Percentiles rank a stretch among this genome's conserved stretches.
phyloP scores from a whole-genome alignment of 2,888 invertebrate species.

The Acanthosepion lycidas region DNA sequence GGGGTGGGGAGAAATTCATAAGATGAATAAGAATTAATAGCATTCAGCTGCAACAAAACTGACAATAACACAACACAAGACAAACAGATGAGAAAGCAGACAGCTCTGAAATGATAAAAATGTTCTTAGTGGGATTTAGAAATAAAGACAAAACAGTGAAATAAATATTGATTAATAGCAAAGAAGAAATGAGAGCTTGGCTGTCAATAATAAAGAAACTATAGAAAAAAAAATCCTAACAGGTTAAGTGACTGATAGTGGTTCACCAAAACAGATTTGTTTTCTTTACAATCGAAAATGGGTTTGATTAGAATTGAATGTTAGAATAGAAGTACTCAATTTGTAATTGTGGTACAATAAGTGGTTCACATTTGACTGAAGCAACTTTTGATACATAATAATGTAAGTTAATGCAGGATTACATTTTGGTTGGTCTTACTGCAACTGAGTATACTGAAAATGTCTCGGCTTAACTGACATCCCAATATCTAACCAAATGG shows the following conservation, averaged over 20 bases:
- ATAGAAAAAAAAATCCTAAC: neutral
- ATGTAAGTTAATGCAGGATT: no score
- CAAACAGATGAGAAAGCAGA: neutral
- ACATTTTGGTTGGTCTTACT: no score
- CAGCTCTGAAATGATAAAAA: neutral
- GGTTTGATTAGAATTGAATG: neutral
- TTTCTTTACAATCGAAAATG: neutral
- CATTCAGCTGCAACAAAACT: neutral
- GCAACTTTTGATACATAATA: no score
- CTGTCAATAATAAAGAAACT: neutral
- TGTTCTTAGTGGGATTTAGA: neutral
- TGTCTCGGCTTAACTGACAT: no score
- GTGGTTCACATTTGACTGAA: neutral
- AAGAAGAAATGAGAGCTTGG: constrained; percentile 33
- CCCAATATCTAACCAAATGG: no score
- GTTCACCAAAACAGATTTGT: neutral
- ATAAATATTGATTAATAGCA: constrained; percentile 38
- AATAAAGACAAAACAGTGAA: constrained; percentile 49
- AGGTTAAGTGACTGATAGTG: neutral
- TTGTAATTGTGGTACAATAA: neutral
- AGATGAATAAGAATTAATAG: neutral
- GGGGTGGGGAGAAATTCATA: neutral
- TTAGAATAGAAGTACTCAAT: neutral
- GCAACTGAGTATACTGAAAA: no score
- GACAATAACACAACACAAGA: neutral